These are phyloP conservation scores for Episyrphus balteatus DNA, from an alignment of 1,140 invertebrate species.

Conservation along the genomic window DNA sequence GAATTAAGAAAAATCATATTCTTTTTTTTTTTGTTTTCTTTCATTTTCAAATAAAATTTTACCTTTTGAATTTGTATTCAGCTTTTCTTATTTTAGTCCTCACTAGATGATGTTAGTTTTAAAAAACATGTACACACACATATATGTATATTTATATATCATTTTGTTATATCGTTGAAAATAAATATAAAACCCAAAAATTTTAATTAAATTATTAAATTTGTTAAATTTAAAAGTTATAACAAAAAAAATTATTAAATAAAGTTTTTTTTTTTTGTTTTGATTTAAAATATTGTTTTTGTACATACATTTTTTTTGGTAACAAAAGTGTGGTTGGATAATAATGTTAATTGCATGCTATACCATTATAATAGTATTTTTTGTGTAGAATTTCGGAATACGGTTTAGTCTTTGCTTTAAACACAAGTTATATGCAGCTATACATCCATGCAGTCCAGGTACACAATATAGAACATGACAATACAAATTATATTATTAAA, in stretches of 20 bases:
- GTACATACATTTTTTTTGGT: constrained; percentile 1
- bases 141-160: neutral
- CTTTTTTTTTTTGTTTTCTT: neutral
- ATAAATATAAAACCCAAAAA: neutral
- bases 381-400: constrained; percentile 20
- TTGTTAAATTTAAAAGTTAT: neutral
- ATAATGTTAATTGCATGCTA: neutral
- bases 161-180: neutral
- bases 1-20: neutral
- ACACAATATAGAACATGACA: too few species aligned
- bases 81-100: too few species aligned
- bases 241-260: neutral
- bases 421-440: too few species aligned
- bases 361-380: neutral
- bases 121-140: too few species aligned
- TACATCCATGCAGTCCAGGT: too few species aligned
- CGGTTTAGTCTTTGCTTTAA: constrained; percentile 33
- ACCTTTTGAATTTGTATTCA: too few species aligned
- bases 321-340: neutral
- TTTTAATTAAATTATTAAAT: neutral
- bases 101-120: too few species aligned
- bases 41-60: neutral
- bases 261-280: constrained; percentile 2
- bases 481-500: too few species aligned
- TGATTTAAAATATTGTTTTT: neutral